Evolutionary conservation across 1,140 invertebrate genomes (phyloP).

Genomic region (Meloidogyne hapla): DNA sequence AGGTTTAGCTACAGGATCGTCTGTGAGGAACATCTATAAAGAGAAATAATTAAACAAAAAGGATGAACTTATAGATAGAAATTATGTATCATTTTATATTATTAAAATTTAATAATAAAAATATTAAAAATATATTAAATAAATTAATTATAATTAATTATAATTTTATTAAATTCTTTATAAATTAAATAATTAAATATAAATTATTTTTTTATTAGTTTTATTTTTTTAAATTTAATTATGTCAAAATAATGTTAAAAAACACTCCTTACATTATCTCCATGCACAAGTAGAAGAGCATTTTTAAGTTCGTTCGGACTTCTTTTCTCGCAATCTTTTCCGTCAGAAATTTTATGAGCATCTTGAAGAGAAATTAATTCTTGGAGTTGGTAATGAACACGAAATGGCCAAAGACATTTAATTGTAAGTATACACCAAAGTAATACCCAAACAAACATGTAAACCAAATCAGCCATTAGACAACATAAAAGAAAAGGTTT

Average conservation of each 20-base stretch:
- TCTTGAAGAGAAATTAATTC: constrained; percentile 42
- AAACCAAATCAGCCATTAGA: constrained; percentile 53
- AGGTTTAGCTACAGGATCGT: constrained; percentile 40
- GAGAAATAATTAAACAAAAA: background rate
- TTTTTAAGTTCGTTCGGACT: constrained; percentile 32
- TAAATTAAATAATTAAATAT: no score
- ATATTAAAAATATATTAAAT: no score
- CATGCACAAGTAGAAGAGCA: constrained; percentile 33
- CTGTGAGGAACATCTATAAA: constrained; percentile 37
- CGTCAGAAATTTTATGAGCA: constrained; percentile 40
- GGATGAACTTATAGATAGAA: no score
- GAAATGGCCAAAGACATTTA: constrained; percentile 56
- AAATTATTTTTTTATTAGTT: no score
- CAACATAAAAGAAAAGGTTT: constrained; percentile 52
- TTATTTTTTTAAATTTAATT: no score
- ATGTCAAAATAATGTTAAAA: no score
- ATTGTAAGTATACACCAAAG: constrained; percentile 54
- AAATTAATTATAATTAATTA: no score
- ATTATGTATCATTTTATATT: no score
- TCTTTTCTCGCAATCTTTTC: constrained; percentile 11
- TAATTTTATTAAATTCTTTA: no score
- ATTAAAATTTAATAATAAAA: no score
- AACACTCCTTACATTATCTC: constrained; percentile 34
- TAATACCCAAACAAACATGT: constrained; percentile 59
- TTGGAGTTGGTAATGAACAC: constrained; percentile 28